Evolutionary conservation across 2,113 vertebrate genomes (phyloP).

Genomic region (Nesogale talazaci): DNA sequence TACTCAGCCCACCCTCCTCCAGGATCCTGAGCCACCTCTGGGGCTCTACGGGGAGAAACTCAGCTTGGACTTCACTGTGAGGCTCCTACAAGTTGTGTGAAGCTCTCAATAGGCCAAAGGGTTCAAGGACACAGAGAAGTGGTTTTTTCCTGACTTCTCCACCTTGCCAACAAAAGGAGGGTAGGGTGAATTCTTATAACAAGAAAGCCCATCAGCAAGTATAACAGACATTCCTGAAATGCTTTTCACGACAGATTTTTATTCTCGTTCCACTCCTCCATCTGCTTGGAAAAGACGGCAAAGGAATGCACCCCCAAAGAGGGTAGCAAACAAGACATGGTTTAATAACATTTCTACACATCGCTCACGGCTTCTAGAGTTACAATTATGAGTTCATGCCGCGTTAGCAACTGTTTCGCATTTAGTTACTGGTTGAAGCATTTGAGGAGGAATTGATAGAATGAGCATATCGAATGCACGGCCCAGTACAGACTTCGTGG

Average conservation of each 20-base stretch:
- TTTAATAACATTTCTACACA: constrained; percentile 80
- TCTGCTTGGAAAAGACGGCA: constrained; percentile 60
- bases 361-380: constrained; percentile 73
- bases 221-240: constrained; percentile 56
- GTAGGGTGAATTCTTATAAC: not conserved
- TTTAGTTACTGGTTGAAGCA: constrained; percentile 69
- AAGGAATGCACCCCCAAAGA: constrained; percentile 77
- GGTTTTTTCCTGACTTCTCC: not conserved
- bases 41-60: not conserved
- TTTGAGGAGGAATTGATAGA: constrained; percentile 72
- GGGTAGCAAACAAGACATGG: constrained; percentile 76
- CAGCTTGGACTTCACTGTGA: not conserved
- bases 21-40: not conserved
- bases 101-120: not conserved
- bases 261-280: constrained; percentile 51
- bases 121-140: not conserved
- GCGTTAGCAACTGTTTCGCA: constrained; percentile 77
- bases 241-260: constrained; percentile 52
- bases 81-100: not conserved
- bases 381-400: constrained; percentile 65
- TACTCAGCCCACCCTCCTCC: not conserved
- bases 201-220: constrained; percentile 52
- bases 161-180: constrained; percentile 42
- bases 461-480: constrained; percentile 35
- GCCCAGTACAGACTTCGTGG: not conserved